A percentile compares a stretch with the other conserved stretches of the same genome.
Evolutionary conservation across 2,113 vertebrate genomes (phyloP).

Genomic region (Porphyrio hochstetteri): DNA sequence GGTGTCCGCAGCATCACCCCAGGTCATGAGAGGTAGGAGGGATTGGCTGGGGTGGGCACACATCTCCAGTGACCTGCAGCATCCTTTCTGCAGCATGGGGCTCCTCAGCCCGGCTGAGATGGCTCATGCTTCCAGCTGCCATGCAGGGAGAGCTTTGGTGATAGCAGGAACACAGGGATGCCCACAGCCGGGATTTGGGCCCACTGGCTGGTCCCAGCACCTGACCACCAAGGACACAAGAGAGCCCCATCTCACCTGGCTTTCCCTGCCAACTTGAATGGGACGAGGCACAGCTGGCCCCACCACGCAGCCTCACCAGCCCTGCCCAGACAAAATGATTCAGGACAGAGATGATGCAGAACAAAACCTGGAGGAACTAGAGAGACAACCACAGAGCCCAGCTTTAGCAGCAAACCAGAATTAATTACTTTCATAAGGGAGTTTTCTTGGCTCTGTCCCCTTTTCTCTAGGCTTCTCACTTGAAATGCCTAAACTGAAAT

Average conservation of each 20-base stretch:
- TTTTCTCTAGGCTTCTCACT: background rate
- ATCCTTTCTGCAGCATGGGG: background rate
- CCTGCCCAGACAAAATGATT: background rate
- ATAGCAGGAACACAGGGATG: background rate
- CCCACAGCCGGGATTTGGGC: background rate
- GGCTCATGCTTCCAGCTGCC: background rate
- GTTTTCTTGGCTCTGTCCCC: background rate
- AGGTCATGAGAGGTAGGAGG: background rate
- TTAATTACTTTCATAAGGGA: background rate
- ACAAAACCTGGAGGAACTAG: background rate
- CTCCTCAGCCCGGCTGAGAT: background rate
- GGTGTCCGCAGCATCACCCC: background rate
- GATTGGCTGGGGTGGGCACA: rapidly evolving
- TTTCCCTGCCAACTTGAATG: background rate
- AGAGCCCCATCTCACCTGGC: background rate
- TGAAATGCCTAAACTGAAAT: background rate
- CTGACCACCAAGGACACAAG: background rate
- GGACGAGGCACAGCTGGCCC: background rate
- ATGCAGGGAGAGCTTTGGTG: background rate
- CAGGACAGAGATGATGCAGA: background rate
- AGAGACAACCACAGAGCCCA: background rate
- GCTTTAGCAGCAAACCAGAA: background rate
- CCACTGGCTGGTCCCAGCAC: background rate
- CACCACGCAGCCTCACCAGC: rapidly evolving
- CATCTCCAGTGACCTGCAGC: background rate